Base-by-base conservation (phyloP, 2,797 vertebrate species). In the Enteromius viviparus region DNA sequence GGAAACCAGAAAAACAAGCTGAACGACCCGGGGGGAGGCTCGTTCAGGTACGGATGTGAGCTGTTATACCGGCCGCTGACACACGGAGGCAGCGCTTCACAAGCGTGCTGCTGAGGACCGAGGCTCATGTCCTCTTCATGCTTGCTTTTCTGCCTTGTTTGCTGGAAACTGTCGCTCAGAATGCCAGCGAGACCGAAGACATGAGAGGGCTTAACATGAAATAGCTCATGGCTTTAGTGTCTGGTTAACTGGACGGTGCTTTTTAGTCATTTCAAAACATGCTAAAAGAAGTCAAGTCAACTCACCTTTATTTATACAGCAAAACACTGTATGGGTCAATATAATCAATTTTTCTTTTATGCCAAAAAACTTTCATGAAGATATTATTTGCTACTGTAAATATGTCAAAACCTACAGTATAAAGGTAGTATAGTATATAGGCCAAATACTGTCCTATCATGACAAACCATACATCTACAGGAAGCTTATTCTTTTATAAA, bases 51-150 rank as follows among this genome's bases (percentile, higher is more conserved):
- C 85, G 60, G 37, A 17, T 45, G 40, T 86, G 58, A 72, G 89
- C 78, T 37, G 70, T 19, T 84, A 90, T 89, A 71, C 74, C 0
- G 4, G 0, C 49, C 53, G 69, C 70, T 53, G 85, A 90, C 98
- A 97, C 95, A 95, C 94, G 97, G 94, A 96, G 96, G 96, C 96
- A 96, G 95, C 94, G 92, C 97, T 95, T 95, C 93, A 94, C 93
- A 94, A 91, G 91, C 88, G 91, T 90, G 84, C 45, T 69, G 14
- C 66, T n/a, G 4, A 88, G 92, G 85, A 91, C 93, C 92, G 90
- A 86, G 42, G 88, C 91, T 88, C 88, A 90, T 88, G 87, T 89
- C 78, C 53, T 7, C n/a, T 45, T 68, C 37, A 47, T 66, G 81
- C 23, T 82, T 29, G 72, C 72, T 83, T 58, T 78, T 81, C 21